Conservation (phyloP, 2,888 invertebrate species). For the Leptinotarsa tumamoca region DNA sequence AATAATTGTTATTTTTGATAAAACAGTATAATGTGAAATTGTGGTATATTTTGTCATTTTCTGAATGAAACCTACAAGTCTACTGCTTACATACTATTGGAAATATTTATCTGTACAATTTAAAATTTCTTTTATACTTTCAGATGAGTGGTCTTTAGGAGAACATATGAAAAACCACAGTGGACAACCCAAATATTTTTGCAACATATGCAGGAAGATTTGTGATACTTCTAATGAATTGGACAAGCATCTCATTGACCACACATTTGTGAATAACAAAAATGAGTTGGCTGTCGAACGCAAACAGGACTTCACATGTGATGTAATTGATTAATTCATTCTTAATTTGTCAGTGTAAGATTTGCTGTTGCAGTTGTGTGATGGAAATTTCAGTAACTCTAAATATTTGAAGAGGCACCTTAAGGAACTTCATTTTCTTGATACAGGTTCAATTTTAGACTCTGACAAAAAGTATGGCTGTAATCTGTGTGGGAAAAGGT, state of each 20-base stretch:
- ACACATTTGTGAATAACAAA: conserved; percentile 51
- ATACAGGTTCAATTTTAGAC: conserved; percentile 47
- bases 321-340: conserved; percentile 48
- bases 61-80: too few species aligned
- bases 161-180: conserved; percentile 64
- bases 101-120: conserved; percentile 14
- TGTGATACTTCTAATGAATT: conserved; percentile 57
- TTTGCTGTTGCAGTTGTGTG: conserved; percentile 58
- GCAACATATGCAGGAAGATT: conserved; percentile 59
- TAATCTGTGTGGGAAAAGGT: conserved; percentile 63
- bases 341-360: background rate
- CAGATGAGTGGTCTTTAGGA: conserved; percentile 63
- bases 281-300: conserved; percentile 26
- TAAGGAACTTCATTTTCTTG: conserved; percentile 57
- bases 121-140: conserved; percentile 30
- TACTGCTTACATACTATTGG: too few species aligned
- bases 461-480: conserved; percentile 61
- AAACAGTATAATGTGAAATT: too few species aligned
- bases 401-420: conserved; percentile 59
- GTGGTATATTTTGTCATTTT: too few species aligned
- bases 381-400: conserved; percentile 57
- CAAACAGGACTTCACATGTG: conserved; percentile 51
- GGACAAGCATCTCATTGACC: conserved; percentile 58
- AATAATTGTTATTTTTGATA: too few species aligned
- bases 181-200: conserved; percentile 61